Conservation (phyloP, 2,888 invertebrate species). For the Hartigia nigra region DNA sequence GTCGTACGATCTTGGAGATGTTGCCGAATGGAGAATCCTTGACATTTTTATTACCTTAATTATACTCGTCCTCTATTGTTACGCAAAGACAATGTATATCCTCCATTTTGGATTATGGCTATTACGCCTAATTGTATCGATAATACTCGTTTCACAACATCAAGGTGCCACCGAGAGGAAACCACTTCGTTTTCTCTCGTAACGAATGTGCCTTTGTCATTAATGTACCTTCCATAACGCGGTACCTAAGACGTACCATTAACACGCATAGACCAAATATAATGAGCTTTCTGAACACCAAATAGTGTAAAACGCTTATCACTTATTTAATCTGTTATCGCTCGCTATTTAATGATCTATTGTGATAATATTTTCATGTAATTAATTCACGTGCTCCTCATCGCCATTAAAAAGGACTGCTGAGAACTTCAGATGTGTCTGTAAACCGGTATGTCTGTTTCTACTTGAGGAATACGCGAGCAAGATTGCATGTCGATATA, state of each 20-base stretch:
- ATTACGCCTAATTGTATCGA: background rate
- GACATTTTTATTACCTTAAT: background rate
- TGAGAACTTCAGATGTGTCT: background rate
- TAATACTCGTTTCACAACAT: background rate
- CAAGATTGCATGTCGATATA: background rate
- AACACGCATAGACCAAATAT: background rate
- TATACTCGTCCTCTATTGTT: background rate
- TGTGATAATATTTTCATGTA: background rate
- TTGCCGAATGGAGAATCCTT: background rate
- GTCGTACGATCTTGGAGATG: no score
- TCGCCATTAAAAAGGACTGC: background rate
- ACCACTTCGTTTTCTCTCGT: background rate
- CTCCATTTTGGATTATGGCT: background rate
- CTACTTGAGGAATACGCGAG: background rate
- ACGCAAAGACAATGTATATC: background rate
- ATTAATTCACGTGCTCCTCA: background rate
- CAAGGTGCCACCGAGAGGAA: background rate
- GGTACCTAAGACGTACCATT: background rate
- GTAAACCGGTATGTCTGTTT: background rate
- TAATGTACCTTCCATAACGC: background rate
- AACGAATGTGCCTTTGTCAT: background rate
- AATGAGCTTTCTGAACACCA: background rate
- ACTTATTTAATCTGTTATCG: background rate
- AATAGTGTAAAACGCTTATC: background rate
- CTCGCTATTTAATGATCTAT: background rate